Evolutionary conservation across 2,888 invertebrate genomes (phyloP).

Genomic region (Liodrosophila aerea): DNA sequence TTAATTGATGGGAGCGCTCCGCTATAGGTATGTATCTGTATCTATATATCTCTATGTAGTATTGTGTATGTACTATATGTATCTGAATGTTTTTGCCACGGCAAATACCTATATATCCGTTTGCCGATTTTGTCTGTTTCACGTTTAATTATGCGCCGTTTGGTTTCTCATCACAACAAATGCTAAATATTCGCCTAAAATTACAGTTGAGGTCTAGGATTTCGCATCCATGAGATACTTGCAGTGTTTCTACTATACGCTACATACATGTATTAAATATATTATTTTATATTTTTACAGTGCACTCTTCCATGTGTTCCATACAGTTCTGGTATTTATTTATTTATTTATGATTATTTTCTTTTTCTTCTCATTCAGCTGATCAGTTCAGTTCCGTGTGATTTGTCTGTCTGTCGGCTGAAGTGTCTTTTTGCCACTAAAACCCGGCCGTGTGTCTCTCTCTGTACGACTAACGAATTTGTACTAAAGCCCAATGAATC

Average conservation of each 20-base stretch:
- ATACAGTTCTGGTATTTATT: constrained; percentile 45
- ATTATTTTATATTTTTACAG: constrained; percentile 32
- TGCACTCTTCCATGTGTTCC: constrained; percentile 57
- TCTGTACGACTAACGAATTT: constrained; percentile 67
- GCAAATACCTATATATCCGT: constrained; percentile 52
- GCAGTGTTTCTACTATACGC: constrained; percentile 12
- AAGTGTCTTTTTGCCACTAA: constrained; percentile 35
- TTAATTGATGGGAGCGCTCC: constrained; percentile 11
- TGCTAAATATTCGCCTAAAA: constrained; percentile 55
- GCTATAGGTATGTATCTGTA: constrained; percentile 13
- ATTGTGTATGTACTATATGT: constrained; percentile 11
- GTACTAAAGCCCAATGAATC: constrained; percentile 59
- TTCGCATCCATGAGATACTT: constrained; percentile 28
- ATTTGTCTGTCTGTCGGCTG: constrained; percentile 16
- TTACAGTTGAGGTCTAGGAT: constrained; percentile 49
- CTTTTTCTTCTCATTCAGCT: constrained; percentile 44
- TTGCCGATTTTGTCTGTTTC: constrained; percentile 46
- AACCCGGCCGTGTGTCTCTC: constrained; percentile 39
- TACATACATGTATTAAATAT: constrained; percentile 1
- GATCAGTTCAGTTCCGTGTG: constrained; percentile 24
- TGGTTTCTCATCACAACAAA: constrained; percentile 66
- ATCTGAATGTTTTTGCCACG: constrained; percentile 14
- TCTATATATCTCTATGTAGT: constrained; percentile 18
- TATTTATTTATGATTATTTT: constrained; percentile 62
- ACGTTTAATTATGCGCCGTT: constrained; percentile 49